phyloP scores from a whole-genome alignment of 1,140 invertebrate species.

The Trichogramma pretiosum region DNA sequence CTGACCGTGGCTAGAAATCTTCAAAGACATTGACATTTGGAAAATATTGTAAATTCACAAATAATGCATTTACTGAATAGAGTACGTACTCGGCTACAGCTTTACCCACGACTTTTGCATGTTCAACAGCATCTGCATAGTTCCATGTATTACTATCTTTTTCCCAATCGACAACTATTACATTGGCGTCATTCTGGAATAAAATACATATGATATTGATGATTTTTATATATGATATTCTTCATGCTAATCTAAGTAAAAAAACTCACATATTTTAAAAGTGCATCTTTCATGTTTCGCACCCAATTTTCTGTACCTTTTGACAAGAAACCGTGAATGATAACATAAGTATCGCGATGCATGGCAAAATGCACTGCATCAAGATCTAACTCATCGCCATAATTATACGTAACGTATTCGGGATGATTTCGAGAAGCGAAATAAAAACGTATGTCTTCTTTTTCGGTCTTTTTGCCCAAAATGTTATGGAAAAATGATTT shows the following conservation, averaged over 20 bases:
- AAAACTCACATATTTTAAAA: slow-evolving; percentile 42
- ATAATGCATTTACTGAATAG: too few species aligned
- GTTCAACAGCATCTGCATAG: neutral
- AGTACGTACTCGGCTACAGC: neutral
- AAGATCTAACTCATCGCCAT: slow-evolving; percentile 48
- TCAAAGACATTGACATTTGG: neutral
- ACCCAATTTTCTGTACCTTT: slow-evolving; percentile 48
- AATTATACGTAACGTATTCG: slow-evolving; percentile 23
- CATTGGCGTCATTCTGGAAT: neutral
- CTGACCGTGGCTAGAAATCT: neutral
- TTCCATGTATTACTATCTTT: neutral
- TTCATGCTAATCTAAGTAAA: too few species aligned
- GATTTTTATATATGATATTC: too few species aligned
- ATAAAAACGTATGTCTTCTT: slow-evolving; percentile 32
- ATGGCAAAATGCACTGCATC: slow-evolving; percentile 49
- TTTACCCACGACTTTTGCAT: neutral
- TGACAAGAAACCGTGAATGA: slow-evolving; percentile 52
- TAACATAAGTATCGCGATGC: slow-evolving; percentile 43
- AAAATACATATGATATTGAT: too few species aligned
- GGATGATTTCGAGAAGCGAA: slow-evolving; percentile 29
- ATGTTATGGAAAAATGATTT: neutral
- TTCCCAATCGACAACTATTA: neutral
- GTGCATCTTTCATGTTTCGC: slow-evolving; percentile 43
- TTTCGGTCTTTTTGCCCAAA: slow-evolving; percentile 12
- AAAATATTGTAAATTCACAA: neutral